Evolutionary conservation across 2,797 vertebrate genomes (phyloP), one percentile per base, ranked within the genome.

Genomic region (Pithecia hirsuta): DNA sequence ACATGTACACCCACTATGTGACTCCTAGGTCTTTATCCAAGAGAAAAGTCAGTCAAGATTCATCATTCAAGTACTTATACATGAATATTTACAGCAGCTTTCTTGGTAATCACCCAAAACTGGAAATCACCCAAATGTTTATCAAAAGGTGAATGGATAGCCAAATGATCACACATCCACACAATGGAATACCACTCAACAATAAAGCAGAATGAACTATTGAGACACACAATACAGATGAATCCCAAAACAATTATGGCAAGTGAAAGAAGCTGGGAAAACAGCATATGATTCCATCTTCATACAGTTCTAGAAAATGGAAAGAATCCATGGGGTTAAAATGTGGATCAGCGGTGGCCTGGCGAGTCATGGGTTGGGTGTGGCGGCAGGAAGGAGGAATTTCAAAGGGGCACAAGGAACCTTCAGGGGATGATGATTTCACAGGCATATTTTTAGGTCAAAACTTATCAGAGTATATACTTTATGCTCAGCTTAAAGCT

Each of bases 181-280:
- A 57, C 13, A 7, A 78, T 11, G 33, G 80, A 55, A 70, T 30
- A 41, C 44, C 8, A 13, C 30, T 86, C 44, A 50, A 39, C 12
- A 44, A 28, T 22, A 59, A 64, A 44, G 36, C 76, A 14, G 48
- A 70, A 76, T 33, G 12, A 70, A 61, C 22, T 19, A 26, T 2
- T 6, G 7, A 19, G 28, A 44, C 1, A 26, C 5, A 24, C 30
- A n/a, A 48, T 52, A 59, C 5, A 4, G n/a, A 15, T 28, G 59
- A 67, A 39, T 30, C 30, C 46, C 75, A 41, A 52, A 72, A 44
- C 11, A 80, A 39, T 39, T 8, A 79, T 1, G 20, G 50, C 72
- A 33, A 75, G 22, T 28, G n/a, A 89, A 44, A 95, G 59, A 52
- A 95, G 48, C 20, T 64, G 78, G 39, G 74, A 86, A 96, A 89